A percentile compares a stretch with the other conserved stretches of the same genome.
Evolutionary conservation across 2,797 vertebrate genomes (phyloP).

Genomic region (Antennarius maculatus): DNA sequence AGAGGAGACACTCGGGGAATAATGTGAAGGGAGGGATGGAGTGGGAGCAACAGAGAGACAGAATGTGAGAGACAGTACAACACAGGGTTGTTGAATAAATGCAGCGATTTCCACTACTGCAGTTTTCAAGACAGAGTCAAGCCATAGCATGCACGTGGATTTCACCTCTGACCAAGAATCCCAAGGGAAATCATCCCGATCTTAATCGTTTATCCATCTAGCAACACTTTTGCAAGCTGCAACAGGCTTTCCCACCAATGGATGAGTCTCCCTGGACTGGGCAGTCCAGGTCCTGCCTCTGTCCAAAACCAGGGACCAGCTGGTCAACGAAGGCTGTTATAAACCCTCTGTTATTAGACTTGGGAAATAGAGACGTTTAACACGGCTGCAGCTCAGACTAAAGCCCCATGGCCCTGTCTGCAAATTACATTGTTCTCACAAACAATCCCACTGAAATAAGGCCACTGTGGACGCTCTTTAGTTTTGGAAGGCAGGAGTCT

Average conservation of each 20-base stretch:
- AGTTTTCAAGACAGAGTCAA: slow-evolving; percentile 5
- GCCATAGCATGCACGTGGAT: slow-evolving; percentile 3
- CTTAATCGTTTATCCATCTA: slow-evolving; percentile 50
- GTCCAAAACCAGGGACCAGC: slow-evolving; percentile 63
- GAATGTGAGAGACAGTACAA: slow-evolving; percentile 34
- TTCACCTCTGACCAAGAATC: slow-evolving; percentile 23
- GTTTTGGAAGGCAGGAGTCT: slow-evolving; percentile 14
- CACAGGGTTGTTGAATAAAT: slow-evolving; percentile 63
- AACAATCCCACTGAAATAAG: slow-evolving; percentile 65
- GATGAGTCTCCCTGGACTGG: slow-evolving; percentile 49
- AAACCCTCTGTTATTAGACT: slow-evolving; percentile 65
- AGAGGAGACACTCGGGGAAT: slow-evolving; percentile 43
- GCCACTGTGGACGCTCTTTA: slow-evolving; percentile 45
- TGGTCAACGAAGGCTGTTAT: slow-evolving; percentile 56
- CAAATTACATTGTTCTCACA: slow-evolving; percentile 70
- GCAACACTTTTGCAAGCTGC: slow-evolving; percentile 29
- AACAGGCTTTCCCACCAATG: slow-evolving; percentile 31
- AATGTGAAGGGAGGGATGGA: slow-evolving; percentile 56
- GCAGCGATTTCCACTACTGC: not conserved
- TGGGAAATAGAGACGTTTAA: slow-evolving; percentile 72
- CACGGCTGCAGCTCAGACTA: slow-evolving; percentile 65
- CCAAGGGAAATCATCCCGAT: slow-evolving; percentile 49
- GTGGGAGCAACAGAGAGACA: slow-evolving; percentile 26
- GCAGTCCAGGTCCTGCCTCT: slow-evolving; percentile 45
- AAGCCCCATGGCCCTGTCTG: slow-evolving; percentile 65